These are phyloP conservation scores for Ranitomeya imitator DNA, from an alignment of 2,113 vertebrate species.

Conservation along the genomic window DNA sequence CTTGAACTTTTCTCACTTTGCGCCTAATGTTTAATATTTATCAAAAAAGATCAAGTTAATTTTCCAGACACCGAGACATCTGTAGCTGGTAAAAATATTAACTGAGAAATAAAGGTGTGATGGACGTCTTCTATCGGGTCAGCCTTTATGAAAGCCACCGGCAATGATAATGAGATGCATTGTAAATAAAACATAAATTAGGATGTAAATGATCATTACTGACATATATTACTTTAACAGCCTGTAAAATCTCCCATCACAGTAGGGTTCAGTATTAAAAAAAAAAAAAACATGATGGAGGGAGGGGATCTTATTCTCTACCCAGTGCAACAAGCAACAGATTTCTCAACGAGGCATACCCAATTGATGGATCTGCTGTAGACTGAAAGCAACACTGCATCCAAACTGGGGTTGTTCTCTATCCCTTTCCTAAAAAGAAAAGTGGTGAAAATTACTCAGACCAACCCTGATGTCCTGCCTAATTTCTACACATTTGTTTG, in stretches of 20 bases:
- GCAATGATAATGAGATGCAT: conserved; percentile 20
- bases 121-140: neutral
- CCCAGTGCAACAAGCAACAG: neutral
- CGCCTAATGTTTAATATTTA: conserved; percentile 30
- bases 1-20: conserved; percentile 28
- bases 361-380: neutral
- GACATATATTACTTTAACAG: neutral
- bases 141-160: neutral
- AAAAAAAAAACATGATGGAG: neutral
- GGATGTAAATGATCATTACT: neutral
- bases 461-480: neutral
- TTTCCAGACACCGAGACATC: conserved; percentile 2
- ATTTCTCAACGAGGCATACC: neutral
- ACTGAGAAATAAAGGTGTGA: conserved; percentile 30
- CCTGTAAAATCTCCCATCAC: neutral
- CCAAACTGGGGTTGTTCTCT: neutral
- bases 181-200: conserved; percentile 13
- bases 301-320: neutral
- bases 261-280: neutral
- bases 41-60: neutral
- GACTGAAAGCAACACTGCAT: neutral
- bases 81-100: conserved; percentile 26
- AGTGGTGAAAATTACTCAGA: neutral
- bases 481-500: neutral
- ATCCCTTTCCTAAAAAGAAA: neutral